Conservation (phyloP, 2,888 invertebrate species). For the Drosophila bunnanda region DNA sequence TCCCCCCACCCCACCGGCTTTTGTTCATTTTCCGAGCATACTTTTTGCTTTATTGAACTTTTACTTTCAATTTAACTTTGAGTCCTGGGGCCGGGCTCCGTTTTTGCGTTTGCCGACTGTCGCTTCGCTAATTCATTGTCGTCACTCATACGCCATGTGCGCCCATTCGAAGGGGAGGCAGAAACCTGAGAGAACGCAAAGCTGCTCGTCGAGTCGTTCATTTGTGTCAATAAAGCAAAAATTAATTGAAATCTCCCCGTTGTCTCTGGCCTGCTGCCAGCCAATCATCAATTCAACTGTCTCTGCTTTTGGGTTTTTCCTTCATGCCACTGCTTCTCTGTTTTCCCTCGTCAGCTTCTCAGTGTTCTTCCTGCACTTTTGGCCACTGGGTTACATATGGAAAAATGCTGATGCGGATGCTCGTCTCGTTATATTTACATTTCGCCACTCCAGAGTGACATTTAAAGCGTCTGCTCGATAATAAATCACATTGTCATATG, state of each 20-base stretch:
- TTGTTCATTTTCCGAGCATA: constrained; percentile 46
- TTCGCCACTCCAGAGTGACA: constrained; percentile 64
- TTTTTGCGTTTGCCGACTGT: constrained; percentile 45
- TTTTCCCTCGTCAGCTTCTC: constrained; percentile 2
- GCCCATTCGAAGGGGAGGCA: constrained; percentile 21
- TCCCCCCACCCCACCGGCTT: neutral
- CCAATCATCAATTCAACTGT: constrained; percentile 74
- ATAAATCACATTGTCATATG: constrained; percentile 73
- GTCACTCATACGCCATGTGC: constrained; percentile 68
- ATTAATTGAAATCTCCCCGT: constrained; percentile 74
- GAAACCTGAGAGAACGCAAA: constrained; percentile 8
- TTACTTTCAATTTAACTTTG: constrained; percentile 79
- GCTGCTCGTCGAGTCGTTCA: constrained; percentile 43
- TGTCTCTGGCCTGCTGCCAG: constrained; percentile 32
- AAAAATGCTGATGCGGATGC: constrained; percentile 63
- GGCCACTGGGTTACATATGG: constrained; percentile 25
- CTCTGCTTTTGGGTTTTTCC: constrained; percentile 45
- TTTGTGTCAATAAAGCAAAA: constrained; percentile 65
- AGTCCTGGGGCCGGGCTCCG: constrained; percentile 44
- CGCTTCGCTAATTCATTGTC: constrained; percentile 62
- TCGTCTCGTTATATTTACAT: constrained; percentile 61
- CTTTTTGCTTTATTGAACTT: constrained; percentile 76
- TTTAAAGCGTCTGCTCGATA: constrained; percentile 74
- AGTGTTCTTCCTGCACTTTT: constrained; percentile 46
- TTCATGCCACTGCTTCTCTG: constrained; percentile 20